Base-by-base conservation (phyloP, 2,888 invertebrate genomes). In the Lithodes maja region DNA sequence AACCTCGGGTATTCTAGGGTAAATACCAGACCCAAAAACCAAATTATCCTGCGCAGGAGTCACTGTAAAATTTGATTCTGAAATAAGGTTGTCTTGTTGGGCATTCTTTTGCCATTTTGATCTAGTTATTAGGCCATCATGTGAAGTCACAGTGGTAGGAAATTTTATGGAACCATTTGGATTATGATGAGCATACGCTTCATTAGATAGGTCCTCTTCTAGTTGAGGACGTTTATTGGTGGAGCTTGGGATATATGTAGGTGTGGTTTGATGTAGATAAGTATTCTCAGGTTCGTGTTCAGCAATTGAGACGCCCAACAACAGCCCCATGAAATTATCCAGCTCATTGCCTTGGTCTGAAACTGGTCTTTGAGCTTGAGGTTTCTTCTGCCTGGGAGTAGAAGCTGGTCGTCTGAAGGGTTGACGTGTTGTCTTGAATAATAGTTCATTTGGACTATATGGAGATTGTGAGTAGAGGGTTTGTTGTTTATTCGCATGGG, bases 341-440 rank as follows among this genome's bases (percentile, higher is more conserved):
- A 71, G 17, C n/a, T 71, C 17, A n/a, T 71, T 71, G 3, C 71
- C 71, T 5, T n/a, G 71, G 71, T 71, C 71, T 12, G 12, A 17
- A 17, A 71, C 12, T 12, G 17, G 71, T n/a, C 5, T 12, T 3
- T 71, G 2, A n/a, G 71, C 15, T 71, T n/a, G 71, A n/a, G 71
- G 71, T 1, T n/a, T 12, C 3, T 3, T n/a, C n/a, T n/a, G 71
- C n/a, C 71, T 71, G 71, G 71, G 71, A 5, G 71, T 71, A 17
- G 71, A 71, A 5, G 71, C n/a, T 71, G 71, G 71, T 71, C n/a
- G 71, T 12, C n/a, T 71, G 15, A 71, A 17, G 71, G 71, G 71
- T 71, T 12, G 71, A n/a, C 17, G 71, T 71, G 71, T 71, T 5
- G 15, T 71, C 71, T 5, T 33, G 33, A 33, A 33, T 33, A 33